Evolutionary conservation across 2,888 invertebrate genomes (phyloP), one percentile per base, ranked within the genome.

Genomic region (Heliconius sara): DNA sequence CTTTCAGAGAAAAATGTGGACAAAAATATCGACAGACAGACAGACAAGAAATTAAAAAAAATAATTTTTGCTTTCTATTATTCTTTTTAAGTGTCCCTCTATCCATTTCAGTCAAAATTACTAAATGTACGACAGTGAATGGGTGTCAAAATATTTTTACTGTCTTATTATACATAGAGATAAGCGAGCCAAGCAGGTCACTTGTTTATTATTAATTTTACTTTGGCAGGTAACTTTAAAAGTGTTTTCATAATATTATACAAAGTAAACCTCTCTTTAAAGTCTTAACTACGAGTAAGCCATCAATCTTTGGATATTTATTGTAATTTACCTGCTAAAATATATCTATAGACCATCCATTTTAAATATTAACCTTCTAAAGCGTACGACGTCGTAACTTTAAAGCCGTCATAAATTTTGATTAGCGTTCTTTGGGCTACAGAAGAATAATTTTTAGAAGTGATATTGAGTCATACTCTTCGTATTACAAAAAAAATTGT

Each of bases 321-420:
- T 52, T 52, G 22, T 12, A 47, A 72, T 22, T 72, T 72, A 30
- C 52, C 47, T 30, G 25, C 22, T 39, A 39, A 63, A 34, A 74
- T 63, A 60, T 34, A 74, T 74, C 34, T 63, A 16, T 74, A 60
- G 74, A 52, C n/a, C 57, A 34, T 74, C 39, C 16, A 60, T 74
- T 74, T 74, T 63, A 74, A 74, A 74, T 63, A 73, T 73, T 73
- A 73, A 57, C 60, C 39, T 57, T 34, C 52, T 30, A 74, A 60
- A 74, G 57, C 74, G 74, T 60, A 72, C 52, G 74, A 74, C 47
- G 63, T 71, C 57, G 52, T 63, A 27, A 72, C 47, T 72, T 72
- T 65, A 43, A 72, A 77, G 72, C 47, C 65, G 27, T 70, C 77
- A 77, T 80, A 80, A 80, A 80, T 77, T 77, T 77, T 52, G 80